These are phyloP conservation scores for Falco rusticolus DNA, from an alignment of 2,797 vertebrate genomes.

Conservation along the genomic window DNA sequence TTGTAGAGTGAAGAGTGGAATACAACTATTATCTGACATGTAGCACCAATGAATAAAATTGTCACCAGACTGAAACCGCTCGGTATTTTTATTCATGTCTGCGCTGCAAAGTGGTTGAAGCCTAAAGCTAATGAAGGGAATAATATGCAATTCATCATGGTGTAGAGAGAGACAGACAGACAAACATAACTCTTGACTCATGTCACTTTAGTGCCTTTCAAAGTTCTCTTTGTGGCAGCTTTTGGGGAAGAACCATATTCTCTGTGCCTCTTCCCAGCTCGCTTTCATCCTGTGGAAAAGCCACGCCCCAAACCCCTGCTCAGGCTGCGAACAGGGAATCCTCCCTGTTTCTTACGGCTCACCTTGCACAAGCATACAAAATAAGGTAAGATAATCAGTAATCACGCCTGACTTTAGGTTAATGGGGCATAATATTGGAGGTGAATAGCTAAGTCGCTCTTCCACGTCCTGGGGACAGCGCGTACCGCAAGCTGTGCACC, in stretches of 20 bases:
- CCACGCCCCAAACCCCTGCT: background rate
- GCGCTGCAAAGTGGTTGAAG: slow-evolving; percentile 43
- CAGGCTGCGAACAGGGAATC: background rate
- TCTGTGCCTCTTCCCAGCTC: slow-evolving; percentile 26
- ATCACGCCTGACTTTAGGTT: slow-evolving; percentile 66
- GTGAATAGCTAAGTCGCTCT: background rate
- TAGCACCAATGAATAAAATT: slow-evolving; percentile 62
- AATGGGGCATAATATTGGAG: slow-evolving; percentile 50
- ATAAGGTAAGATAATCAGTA: slow-evolving; percentile 62
- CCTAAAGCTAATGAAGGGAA: slow-evolving; percentile 73
- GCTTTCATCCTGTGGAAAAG: slow-evolving; percentile 24
- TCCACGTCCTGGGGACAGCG: background rate
- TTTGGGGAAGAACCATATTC: background rate
- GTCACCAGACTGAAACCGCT: slow-evolving; percentile 43
- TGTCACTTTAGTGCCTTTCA: slow-evolving; percentile 55
- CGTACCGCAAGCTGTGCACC: background rate
- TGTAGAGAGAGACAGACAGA: slow-evolving; percentile 52
- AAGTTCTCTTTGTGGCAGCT: slow-evolving; percentile 53
- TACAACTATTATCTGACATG: slow-evolving; percentile 50
- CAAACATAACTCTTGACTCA: slow-evolving; percentile 58
- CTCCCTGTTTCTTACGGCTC: slow-evolving; percentile 34
- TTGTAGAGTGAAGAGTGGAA: slow-evolving; percentile 12
- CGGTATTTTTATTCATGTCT: slow-evolving; percentile 56
- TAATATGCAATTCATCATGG: slow-evolving; percentile 72
- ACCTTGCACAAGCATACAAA: slow-evolving; percentile 24